A percentile compares a stretch with the other conserved stretches of the same genome.
Conservation (phyloP, 2,888 invertebrate species). For the Coremacera marginata region DNA sequence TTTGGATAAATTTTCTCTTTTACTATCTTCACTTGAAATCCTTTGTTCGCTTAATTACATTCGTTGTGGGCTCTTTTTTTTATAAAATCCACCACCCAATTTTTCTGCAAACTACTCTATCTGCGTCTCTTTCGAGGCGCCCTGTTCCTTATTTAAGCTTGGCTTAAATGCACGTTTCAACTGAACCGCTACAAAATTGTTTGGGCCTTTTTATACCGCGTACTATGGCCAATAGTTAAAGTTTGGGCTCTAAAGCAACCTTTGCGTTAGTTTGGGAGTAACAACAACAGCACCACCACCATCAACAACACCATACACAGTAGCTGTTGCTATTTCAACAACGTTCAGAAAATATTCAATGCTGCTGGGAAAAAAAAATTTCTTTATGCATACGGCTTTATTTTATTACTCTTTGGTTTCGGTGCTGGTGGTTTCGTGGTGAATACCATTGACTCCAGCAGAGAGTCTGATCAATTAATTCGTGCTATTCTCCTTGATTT, state of each 20-base stretch:
- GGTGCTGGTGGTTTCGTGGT: not conserved
- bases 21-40: not conserved
- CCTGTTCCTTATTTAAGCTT: constrained; percentile 22
- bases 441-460: not conserved
- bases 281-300: constrained; percentile 6
- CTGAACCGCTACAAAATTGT: constrained; percentile 62
- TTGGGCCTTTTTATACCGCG: constrained; percentile 64
- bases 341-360: not conserved
- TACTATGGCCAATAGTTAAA: constrained; percentile 42
- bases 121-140: constrained; percentile 8
- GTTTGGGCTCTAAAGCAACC: constrained; percentile 26
- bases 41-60: not conserved
- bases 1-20: not conserved
- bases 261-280: constrained; percentile 19
- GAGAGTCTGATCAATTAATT: not conserved
- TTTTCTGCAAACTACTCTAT: not conserved
- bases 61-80: not conserved
- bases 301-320: not conserved
- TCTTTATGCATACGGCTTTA: not conserved
- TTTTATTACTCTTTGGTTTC: not conserved
- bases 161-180: constrained; percentile 48
- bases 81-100: not conserved
- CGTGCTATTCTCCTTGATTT: not conserved
- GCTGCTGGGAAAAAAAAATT: constrained; percentile 4
- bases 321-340: not conserved